Percentiles rank a stretch among this genome's conserved stretches.
Evolutionary conservation across 2,888 invertebrate species (phyloP).

Genomic region (Phlogophora meticulosa): DNA sequence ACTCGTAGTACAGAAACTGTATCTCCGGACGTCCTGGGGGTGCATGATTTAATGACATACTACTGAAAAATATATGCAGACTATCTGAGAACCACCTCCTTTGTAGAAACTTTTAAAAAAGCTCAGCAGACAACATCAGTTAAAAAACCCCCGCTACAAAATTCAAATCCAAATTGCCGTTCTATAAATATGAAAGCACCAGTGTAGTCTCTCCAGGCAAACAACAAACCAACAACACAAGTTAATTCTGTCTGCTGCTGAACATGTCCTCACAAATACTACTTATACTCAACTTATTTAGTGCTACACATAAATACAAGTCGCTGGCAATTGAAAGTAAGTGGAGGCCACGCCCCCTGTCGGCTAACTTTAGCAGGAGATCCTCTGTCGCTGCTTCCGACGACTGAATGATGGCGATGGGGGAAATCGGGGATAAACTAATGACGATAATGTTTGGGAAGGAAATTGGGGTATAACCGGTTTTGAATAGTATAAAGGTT

Average conservation of each 20-base stretch:
- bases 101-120: no score
- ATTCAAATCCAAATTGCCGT: constrained; percentile 11
- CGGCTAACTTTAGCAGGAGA: constrained; percentile 67
- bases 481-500: constrained; percentile 51
- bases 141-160: neutral
- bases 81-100: no score
- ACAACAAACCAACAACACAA: constrained; percentile 36
- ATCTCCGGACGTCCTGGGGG: no score
- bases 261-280: constrained; percentile 81
- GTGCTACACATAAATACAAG: constrained; percentile 82
- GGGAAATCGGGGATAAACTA: constrained; percentile 62
- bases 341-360: constrained; percentile 74
- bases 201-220: constrained; percentile 14
- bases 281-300: constrained; percentile 86
- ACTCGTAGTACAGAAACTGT: no score
- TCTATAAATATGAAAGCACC: constrained; percentile 5
- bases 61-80: no score
- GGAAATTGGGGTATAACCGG: constrained; percentile 62
- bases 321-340: constrained; percentile 83
- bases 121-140: no score
- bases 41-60: no score
- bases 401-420: constrained; percentile 63
- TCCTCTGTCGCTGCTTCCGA: constrained; percentile 72
- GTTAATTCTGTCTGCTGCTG: constrained; percentile 56
- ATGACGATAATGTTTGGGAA: constrained; percentile 63